These are phyloP conservation scores for Amiota minor DNA, from an alignment of 2,888 invertebrate species.

Conservation along the genomic window DNA sequence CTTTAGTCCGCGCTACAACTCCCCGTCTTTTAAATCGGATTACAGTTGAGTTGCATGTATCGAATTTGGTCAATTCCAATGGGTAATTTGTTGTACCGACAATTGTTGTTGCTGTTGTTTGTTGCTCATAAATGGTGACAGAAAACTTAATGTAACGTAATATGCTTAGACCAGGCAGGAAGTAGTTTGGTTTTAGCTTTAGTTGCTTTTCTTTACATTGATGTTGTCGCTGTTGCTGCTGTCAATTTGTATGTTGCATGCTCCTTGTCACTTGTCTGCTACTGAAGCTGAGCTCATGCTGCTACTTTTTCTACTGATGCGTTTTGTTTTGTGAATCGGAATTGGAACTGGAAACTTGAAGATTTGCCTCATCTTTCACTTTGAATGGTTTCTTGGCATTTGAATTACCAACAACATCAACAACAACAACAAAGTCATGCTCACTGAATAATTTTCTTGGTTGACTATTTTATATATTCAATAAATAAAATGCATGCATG, in stretches of 20 bases:
- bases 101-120: not conserved
- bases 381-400: too few relatives aligned
- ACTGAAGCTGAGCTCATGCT: not conserved
- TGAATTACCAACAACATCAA: too few relatives aligned
- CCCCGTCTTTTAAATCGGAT: too few relatives aligned
- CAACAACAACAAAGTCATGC: too few relatives aligned
- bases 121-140: slow-evolving; percentile 25
- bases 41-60: not conserved
- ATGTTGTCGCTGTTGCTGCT: not conserved
- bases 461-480: too few relatives aligned
- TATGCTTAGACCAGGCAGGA: not conserved
- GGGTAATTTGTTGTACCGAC: not conserved
- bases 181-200: not conserved
- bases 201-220: not conserved
- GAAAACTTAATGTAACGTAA: slow-evolving; percentile 8
- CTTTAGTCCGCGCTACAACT: not conserved
- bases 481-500: too few relatives aligned
- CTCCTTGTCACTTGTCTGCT: slow-evolving; percentile 8
- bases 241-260: not conserved
- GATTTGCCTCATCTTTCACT: too few relatives aligned
- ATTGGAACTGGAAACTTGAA: too few relatives aligned
- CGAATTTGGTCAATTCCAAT: slow-evolving; percentile 8
- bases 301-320: not conserved
- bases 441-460: too few relatives aligned
- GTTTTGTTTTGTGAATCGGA: too few relatives aligned